Percentiles rank a stretch among this genome's conserved stretches.
Conservation (phyloP, 2,888 invertebrate species). For the Tridacna gigas region DNA sequence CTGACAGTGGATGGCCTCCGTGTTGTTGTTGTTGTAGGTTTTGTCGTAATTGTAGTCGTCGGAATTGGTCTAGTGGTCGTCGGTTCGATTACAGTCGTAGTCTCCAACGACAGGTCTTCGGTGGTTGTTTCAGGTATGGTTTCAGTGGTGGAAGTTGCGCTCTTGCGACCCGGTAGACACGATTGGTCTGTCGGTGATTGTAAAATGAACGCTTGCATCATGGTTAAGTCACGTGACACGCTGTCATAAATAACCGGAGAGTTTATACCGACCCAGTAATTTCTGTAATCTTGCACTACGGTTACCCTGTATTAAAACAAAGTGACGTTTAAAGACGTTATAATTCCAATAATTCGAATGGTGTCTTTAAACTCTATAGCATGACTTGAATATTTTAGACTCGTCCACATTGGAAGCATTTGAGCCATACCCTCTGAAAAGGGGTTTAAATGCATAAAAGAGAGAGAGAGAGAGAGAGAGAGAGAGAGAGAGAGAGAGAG, state of each 20-base stretch:
- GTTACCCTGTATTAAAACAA: constrained; percentile 67
- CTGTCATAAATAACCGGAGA: constrained; percentile 77
- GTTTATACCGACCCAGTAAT: constrained; percentile 74
- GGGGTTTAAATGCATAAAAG: too few species aligned
- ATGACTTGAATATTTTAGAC: too few species aligned
- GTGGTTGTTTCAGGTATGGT: constrained; percentile 21
- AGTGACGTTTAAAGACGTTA: neutral
- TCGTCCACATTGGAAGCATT: too few species aligned
- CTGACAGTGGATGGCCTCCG: constrained; percentile 25
- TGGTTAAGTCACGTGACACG: constrained; percentile 59
- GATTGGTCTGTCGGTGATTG: constrained; percentile 56
- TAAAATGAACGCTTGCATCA: constrained; percentile 63
- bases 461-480: too few species aligned
- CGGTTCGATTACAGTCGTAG: constrained; percentile 19
- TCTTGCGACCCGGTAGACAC: constrained; percentile 49
- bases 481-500: too few species aligned
- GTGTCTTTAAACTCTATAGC: too few species aligned
- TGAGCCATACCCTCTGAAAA: too few species aligned
- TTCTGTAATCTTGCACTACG: constrained; percentile 70
- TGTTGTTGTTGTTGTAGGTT: constrained; percentile 24
- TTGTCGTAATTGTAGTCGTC: constrained; percentile 28
- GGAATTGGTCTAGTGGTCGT: constrained; percentile 34
- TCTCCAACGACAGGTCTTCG: constrained; percentile 21
- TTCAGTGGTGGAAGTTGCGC: constrained; percentile 31
- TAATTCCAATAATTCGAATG: too few species aligned